phyloP scores from a whole-genome alignment of 2,888 invertebrate species.

The Strigamia maritima region DNA sequence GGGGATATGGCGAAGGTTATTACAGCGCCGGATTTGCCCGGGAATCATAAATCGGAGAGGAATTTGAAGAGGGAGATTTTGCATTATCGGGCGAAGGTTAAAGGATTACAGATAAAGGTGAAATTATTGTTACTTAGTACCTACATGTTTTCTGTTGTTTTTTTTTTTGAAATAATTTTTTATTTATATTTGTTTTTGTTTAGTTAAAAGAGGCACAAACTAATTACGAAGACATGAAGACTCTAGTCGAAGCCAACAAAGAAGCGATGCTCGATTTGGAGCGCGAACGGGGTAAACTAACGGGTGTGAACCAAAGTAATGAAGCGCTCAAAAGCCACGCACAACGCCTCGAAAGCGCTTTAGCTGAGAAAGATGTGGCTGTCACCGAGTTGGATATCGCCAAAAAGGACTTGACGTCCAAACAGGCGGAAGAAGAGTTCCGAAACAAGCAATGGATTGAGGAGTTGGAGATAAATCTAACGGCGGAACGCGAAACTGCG shows the following conservation, averaged over 20 bases:
- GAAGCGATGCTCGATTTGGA: constrained; percentile 51
- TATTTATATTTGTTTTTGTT: neutral
- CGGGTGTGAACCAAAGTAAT: constrained; percentile 51
- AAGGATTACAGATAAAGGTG: constrained; percentile 39
- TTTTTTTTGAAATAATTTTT: neutral
- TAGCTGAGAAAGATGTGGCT: constrained; percentile 50
- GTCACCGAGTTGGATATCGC: constrained; percentile 48
- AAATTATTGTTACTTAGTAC: no score
- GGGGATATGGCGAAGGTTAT: neutral
- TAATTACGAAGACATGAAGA: constrained; percentile 43
- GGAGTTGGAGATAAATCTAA: constrained; percentile 48
- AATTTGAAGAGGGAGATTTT: constrained; percentile 20
- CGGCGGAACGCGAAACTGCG: constrained; percentile 49
- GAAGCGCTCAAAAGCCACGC: constrained; percentile 50
- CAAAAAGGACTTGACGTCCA: constrained; percentile 43
- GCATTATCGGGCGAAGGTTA: constrained; percentile 14
- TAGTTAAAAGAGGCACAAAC: constrained; percentile 37
- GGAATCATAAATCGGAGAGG: neutral
- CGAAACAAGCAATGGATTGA: constrained; percentile 46
- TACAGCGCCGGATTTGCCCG: neutral
- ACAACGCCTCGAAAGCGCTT: constrained; percentile 49
- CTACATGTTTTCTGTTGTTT: no score
- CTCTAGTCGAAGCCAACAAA: constrained; percentile 46
- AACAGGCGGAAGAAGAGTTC: constrained; percentile 46
- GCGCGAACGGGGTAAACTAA: constrained; percentile 51